A percentile compares a stretch with the other conserved stretches of the same genome.
These are phyloP conservation scores for Camelus dromedarius DNA, from an alignment of 2,113 vertebrate species.

Conservation along the genomic window DNA sequence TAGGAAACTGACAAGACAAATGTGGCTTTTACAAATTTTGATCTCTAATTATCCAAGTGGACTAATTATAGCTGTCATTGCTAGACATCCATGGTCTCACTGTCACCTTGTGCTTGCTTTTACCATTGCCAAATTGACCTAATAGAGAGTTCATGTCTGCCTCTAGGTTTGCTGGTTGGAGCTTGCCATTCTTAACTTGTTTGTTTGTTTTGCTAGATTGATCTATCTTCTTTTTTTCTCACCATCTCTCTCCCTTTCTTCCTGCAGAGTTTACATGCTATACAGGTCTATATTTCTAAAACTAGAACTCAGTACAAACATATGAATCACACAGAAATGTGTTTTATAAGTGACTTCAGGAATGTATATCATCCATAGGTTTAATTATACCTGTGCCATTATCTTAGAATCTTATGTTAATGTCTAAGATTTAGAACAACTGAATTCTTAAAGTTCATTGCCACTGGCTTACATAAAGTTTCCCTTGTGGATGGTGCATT, in stretches of 20 bases:
- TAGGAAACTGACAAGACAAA: too few species aligned
- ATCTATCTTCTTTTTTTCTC: neutral
- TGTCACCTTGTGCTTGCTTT: neutral
- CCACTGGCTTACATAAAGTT: neutral
- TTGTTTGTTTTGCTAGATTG: neutral
- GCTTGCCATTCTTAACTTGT: neutral
- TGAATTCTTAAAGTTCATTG: conserved; percentile 18
- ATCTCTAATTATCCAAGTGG: too few species aligned
- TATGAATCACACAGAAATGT: neutral
- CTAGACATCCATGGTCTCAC: neutral
- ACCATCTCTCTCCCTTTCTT: neutral
- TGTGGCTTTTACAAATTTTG: too few species aligned
- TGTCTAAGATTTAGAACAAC: neutral
- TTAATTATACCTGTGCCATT: neutral
- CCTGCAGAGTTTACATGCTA: neutral
- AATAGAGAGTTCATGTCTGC: neutral
- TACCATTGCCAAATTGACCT: neutral
- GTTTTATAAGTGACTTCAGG: neutral
- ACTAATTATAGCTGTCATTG: neutral
- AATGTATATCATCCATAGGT: neutral
- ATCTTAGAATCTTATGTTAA: neutral
- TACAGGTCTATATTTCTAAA: conserved; percentile 1
- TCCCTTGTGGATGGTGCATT: neutral
- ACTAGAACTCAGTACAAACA: neutral
- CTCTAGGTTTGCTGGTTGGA: neutral